phyloP scores from a whole-genome alignment of 2,797 vertebrate species.

The Hyperoplus immaculatus region DNA sequence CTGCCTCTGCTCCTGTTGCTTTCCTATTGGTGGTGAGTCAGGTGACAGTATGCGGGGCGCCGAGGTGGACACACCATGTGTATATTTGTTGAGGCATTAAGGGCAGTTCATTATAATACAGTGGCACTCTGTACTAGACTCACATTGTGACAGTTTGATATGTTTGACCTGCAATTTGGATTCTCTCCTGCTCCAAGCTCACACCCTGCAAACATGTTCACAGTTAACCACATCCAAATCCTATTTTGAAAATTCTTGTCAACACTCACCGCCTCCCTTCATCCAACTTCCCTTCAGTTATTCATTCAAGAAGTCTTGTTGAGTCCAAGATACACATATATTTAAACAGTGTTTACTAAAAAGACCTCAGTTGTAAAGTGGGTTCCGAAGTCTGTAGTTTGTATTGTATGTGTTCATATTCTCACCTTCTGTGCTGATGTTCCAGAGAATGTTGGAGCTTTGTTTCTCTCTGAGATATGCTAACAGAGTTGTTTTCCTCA shows the following conservation, averaged over 20 bases:
- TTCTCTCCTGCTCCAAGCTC: background rate
- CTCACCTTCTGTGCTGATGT: background rate
- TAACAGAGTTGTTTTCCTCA: constrained; percentile 67
- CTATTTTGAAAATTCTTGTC: background rate
- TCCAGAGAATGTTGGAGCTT: background rate
- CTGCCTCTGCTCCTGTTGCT: constrained; percentile 87
- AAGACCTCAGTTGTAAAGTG: no score
- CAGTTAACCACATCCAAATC: background rate
- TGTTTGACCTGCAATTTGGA: constrained; percentile 1
- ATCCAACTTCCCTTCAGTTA: background rate
- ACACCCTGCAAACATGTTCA: background rate
- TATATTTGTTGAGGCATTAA: background rate
- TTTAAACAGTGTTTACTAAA: background rate
- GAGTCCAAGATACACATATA: background rate
- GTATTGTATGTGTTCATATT: background rate
- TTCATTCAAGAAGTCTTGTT: background rate
- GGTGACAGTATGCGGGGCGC: background rate
- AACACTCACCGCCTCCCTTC: background rate
- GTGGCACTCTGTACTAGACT: background rate
- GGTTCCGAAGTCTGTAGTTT: background rate
- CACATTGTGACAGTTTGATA: background rate
- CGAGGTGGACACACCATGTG: background rate
- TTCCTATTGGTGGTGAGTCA: constrained; percentile 91
- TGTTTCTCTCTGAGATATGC: constrained; percentile 15
- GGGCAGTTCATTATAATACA: background rate